Conservation (phyloP, 2,888 invertebrate species). For the Orthosia gracilis region DNA sequence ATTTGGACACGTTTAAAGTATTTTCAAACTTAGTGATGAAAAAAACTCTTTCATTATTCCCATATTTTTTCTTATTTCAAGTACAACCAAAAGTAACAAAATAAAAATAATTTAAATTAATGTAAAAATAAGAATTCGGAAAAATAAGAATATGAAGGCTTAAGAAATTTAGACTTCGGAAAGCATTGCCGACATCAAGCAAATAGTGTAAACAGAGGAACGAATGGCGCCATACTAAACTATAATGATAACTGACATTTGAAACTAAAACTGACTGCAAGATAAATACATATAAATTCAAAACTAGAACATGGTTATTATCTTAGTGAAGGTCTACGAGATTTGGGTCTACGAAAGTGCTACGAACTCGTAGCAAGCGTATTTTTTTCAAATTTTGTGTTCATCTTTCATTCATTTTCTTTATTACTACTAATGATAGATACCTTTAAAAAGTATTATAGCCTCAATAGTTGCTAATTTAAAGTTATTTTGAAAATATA, state of each 20-base stretch:
- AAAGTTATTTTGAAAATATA: not conserved
- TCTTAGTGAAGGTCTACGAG: slow-evolving; percentile 35
- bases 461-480: not conserved
- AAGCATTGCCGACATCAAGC: too few relatives aligned
- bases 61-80: not conserved
- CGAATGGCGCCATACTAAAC: slow-evolving; percentile 38
- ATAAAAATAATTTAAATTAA: too few relatives aligned
- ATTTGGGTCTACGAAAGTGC: slow-evolving; percentile 59
- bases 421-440: not conserved
- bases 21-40: not conserved
- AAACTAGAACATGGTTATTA: slow-evolving; percentile 25
- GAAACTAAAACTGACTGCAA: slow-evolving; percentile 27
- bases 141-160: too few relatives aligned
- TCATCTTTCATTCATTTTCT: not conserved
- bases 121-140: too few relatives aligned
- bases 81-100: not conserved
- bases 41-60: not conserved
- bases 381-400: not conserved
- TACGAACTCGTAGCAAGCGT: slow-evolving; percentile 59
- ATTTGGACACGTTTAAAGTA: not conserved
- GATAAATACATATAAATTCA: slow-evolving; percentile 36
- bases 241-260: slow-evolving; percentile 24
- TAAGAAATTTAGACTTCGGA: too few relatives aligned
- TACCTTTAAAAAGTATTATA: not conserved
- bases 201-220: slow-evolving; percentile 4